Base-by-base conservation (phyloP, 2,797 vertebrate genomes). In the Falco biarmicus region DNA sequence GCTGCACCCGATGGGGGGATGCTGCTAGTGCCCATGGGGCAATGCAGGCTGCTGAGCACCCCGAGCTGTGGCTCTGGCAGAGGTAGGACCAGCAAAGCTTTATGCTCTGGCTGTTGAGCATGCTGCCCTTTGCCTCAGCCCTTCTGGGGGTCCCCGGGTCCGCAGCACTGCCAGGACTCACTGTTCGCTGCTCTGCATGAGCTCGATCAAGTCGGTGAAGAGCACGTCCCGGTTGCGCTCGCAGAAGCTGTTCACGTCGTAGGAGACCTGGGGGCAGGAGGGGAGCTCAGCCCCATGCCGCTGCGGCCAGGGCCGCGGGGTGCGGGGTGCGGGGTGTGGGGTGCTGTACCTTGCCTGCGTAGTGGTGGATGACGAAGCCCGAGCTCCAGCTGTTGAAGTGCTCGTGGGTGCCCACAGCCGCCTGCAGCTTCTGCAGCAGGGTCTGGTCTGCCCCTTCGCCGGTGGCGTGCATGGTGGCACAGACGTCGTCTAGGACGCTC, bases 361-460 rank as follows among this genome's bases (percentile, higher is more conserved):
- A 99, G 98, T 99, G 99, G 97, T 99, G 99, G 93, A 99, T 98
- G 96, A 99, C 71, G 7, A 99, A 99, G 76, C 99, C 99, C 0
- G 98, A 98, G 97, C 95, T 99, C 99, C 99, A 99, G 98, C 98
- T 99, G 98, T 99, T 99, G 97, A 99, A 99, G 97, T 99, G 99
- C 71, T 99, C 99, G 1, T 99, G 99, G 1, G 97, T 99, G 51
- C 99, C 99, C 92, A 99, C 99, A 0, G 99, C 99, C 0, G 97
- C 99, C 97, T 99, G 99, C 84, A 99, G 98, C 94, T 99, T 99
- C 98, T 99, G 99, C 95, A 99, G 98, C 93, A 99, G 97, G 1
- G 99, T 99, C 87, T 98, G 98, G 83, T 99, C 99, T 0, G 99
- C 99, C 0, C 99, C 99, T 14, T 99, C 99, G 1, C 99, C 98